phyloP scores from a whole-genome alignment of 1,140 invertebrate species.

The Danaus melanippus region DNA sequence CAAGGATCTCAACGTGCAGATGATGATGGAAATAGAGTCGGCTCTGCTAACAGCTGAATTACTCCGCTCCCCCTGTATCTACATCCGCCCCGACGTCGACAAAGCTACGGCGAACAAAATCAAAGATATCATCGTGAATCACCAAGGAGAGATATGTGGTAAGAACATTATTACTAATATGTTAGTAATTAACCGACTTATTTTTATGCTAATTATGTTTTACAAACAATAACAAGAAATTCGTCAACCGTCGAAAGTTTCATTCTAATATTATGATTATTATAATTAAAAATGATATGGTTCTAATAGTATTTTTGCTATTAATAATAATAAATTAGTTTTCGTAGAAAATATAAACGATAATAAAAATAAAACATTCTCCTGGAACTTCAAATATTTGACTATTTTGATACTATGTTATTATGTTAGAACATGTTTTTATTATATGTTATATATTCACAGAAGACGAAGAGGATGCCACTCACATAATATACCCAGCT shows the following conservation, averaged over 20 bases:
- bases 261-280: no score
- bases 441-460: constrained; percentile 66
- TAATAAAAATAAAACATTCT: no score
- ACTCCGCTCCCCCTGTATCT: constrained; percentile 84
- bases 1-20: constrained; percentile 93
- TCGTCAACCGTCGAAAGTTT: no score
- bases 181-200: no score
- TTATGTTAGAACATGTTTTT: not conserved
- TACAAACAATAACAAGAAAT: no score
- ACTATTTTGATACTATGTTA: no score
- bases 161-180: constrained; percentile 7
- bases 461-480: constrained; percentile 91
- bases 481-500: constrained; percentile 91
- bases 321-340: no score
- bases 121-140: constrained; percentile 90
- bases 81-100: constrained; percentile 88
- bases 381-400: no score
- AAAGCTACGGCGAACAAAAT: constrained; percentile 85
- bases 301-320: no score
- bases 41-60: constrained; percentile 86
- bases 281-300: no score
- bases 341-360: no score
- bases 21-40: constrained; percentile 94
- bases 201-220: no score
- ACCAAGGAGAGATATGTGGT: constrained; percentile 82